A percentile compares a stretch with the other conserved stretches of the same genome.
phyloP scores from a whole-genome alignment of 2,888 invertebrate genomes.

The Cerastoderma edule region DNA sequence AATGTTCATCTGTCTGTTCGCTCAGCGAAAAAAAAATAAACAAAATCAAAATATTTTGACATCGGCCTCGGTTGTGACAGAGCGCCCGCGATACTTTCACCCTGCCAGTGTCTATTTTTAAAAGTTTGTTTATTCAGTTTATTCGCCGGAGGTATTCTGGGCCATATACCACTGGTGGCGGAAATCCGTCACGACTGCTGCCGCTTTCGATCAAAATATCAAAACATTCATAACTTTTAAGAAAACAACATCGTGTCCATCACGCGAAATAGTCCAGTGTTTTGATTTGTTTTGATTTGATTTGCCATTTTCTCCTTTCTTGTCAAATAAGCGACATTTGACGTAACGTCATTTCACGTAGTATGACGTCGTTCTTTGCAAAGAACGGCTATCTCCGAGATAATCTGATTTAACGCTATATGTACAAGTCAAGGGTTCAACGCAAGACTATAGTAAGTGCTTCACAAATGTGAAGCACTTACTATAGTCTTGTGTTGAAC shows the following conservation, averaged over 20 bases:
- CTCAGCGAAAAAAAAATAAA: conserved; percentile 5
- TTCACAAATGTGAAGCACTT: no score
- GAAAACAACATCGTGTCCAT: conserved; percentile 50
- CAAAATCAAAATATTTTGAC: conserved; percentile 25
- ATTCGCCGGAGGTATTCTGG: conserved; percentile 12
- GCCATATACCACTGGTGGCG: conserved; percentile 21
- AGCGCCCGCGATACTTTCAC: background rate
- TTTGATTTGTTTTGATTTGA: conserved; percentile 11
- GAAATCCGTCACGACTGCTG: conserved; percentile 40
- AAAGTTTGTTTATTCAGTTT: background rate
- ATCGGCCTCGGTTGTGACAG: background rate
- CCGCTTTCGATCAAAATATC: conserved; percentile 37
- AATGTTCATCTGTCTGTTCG: conserved; percentile 1
- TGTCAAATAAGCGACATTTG: conserved; percentile 15
- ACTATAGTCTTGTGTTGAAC: no score
- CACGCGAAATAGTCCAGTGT: conserved; percentile 26
- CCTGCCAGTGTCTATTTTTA: background rate
- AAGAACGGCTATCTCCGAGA: no score
- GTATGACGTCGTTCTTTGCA: no score
- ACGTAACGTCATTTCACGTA: no score
- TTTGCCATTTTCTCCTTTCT: conserved; percentile 5
- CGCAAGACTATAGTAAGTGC: no score
- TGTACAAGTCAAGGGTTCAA: no score
- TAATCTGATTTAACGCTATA: no score
- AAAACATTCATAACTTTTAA: conserved; percentile 41